Evolutionary conservation across 2,113 vertebrate genomes (phyloP).

Genomic region (Ranitomeya imitator): DNA sequence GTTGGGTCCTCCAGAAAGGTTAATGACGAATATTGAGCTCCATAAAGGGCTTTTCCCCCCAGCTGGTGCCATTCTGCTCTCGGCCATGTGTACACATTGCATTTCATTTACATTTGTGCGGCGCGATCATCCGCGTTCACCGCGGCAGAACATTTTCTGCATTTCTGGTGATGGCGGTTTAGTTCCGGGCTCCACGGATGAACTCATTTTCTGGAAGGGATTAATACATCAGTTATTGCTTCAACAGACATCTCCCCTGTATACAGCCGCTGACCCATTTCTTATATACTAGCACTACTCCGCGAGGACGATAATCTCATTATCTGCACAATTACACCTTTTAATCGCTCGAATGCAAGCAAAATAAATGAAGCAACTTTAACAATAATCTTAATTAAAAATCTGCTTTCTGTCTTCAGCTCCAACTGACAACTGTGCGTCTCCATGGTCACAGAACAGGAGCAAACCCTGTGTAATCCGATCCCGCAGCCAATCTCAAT

Average conservation of each 20-base stretch:
- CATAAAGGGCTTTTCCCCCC: neutral
- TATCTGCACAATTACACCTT: neutral
- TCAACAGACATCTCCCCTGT: neutral
- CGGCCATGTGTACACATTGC: neutral
- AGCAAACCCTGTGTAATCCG: no score
- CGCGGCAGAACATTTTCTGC: neutral
- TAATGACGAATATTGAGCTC: no score
- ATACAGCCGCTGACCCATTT: conserved; percentile 4
- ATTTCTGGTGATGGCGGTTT: neutral
- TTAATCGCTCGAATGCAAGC: neutral
- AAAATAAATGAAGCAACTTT: no score
- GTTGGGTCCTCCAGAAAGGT: neutral
- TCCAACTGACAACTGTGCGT: no score
- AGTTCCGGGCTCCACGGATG: neutral
- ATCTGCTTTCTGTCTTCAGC: no score
- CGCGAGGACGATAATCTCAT: neutral
- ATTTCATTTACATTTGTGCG: neutral
- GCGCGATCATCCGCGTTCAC: neutral
- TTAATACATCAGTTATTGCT: conserved; percentile 17
- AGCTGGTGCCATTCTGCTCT: neutral
- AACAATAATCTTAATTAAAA: no score
- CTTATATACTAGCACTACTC: neutral
- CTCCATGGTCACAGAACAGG: no score
- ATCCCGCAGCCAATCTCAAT: no score
- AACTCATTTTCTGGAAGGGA: conserved; percentile 10